A percentile compares a stretch with the other conserved stretches of the same genome.
Conservation (phyloP, 2,113 vertebrate species). For the Oryzias melastigma region DNA sequence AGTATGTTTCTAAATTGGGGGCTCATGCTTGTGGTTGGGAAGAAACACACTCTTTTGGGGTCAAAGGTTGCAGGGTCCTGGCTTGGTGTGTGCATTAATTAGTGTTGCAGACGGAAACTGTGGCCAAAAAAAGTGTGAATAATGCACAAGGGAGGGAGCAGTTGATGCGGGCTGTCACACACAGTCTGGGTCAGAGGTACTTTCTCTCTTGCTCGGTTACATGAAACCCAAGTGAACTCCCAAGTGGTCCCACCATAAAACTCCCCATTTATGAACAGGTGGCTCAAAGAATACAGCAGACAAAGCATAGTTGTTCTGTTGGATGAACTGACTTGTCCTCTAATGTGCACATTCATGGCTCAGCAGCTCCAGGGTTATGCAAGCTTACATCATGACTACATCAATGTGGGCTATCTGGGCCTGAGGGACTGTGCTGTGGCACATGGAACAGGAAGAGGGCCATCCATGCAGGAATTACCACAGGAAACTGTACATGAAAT, state of each 20-base stretch:
- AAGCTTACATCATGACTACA: slow-evolving; percentile 46
- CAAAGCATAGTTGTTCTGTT: neutral
- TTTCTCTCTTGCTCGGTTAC: slow-evolving; percentile 47
- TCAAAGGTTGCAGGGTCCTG: too few species aligned
- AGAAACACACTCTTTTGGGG: too few species aligned
- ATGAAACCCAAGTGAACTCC: slow-evolving; percentile 48
- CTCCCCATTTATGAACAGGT: slow-evolving; percentile 26
- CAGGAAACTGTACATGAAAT: slow-evolving; percentile 40
- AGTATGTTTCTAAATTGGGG: too few species aligned
- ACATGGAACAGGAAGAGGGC: slow-evolving; percentile 28
- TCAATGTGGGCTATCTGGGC: slow-evolving; percentile 26
- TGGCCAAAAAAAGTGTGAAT: slow-evolving; percentile 31
- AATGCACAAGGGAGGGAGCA: slow-evolving; percentile 27
- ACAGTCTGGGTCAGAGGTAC: slow-evolving; percentile 57
- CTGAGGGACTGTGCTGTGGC: slow-evolving; percentile 33
- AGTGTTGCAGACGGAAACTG: slow-evolving; percentile 19
- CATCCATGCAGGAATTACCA: slow-evolving; percentile 39
- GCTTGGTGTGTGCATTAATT: neutral
- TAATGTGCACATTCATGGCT: neutral
- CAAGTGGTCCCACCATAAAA: neutral
- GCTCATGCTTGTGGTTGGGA: too few species aligned
- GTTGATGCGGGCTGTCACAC: slow-evolving; percentile 58
- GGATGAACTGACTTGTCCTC: too few species aligned
- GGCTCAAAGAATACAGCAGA: slow-evolving; percentile 16
- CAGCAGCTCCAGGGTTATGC: slow-evolving; percentile 34